Base-by-base conservation (phyloP, 1,140 invertebrate species). In the Brachionus rubens region DNA sequence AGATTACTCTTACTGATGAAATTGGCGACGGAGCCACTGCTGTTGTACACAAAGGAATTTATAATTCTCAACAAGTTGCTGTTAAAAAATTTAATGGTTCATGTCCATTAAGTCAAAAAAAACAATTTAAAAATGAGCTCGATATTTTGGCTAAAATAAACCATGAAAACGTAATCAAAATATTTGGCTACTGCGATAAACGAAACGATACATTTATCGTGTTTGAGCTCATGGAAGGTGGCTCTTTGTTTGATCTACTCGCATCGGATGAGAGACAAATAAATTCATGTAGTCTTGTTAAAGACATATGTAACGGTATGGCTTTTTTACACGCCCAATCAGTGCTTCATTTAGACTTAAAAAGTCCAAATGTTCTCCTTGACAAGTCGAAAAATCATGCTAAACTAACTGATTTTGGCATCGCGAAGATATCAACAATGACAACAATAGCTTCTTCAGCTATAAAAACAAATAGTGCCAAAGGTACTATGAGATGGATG, bases 401-500 rank as follows among this genome's bases (percentile, higher is more conserved):
- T 28, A 46, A 46, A 46, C 24, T 67, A 5, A 26, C 40, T 7
- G 62, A 67, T 46, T 67, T 67, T 46, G 40, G 40, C 3, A 67
- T 67, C 26, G 19, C 62, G n/a, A 43, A 16, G 46, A 46, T 28
- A 46, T 67, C 41, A 67, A 28, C 21, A 1, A 28, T 46, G 19
- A 46, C 40, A 3, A 46, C 40, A 46, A 21, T 46, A 43, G 16
- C 3, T n/a, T 46, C 40, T 43, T n/a, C 40, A 30, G 24, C 4
- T 26, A 30, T 46, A 1, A 12, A 43, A 5, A 46, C 41, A 14
- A 67, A 43, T 6, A 46, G 41, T 46, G 41, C 40, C 28, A 67
- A 26, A 26, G 62, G 62, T 36, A 46, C 62, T 21, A 46, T 67
- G 14, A 21, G 62, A 67, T 67, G 62, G 62, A 67, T 67, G 62